Evolutionary conservation across 2,888 invertebrate species (phyloP).

Genomic region (Adelphocoris suturalis): DNA sequence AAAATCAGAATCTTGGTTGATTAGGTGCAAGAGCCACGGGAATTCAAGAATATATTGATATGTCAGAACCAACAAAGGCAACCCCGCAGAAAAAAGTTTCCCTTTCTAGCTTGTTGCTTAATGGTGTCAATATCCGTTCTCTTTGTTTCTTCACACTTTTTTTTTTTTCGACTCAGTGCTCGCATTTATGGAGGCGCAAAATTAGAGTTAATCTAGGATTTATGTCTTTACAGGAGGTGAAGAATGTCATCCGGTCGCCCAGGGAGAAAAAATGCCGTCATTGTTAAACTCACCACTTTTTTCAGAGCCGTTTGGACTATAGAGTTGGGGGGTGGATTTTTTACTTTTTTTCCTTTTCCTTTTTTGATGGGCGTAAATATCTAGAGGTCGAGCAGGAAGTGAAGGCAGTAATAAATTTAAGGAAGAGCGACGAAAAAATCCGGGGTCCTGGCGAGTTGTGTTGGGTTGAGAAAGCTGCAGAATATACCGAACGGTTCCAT

Average conservation of each 20-base stretch:
- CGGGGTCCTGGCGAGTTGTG: neutral
- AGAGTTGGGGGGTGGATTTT: neutral
- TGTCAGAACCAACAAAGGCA: no score
- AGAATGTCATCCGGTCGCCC: constrained; percentile 46
- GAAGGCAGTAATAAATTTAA: constrained; percentile 29
- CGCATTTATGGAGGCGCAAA: constrained; percentile 43
- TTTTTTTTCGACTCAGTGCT: constrained; percentile 22
- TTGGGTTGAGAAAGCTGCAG: constrained; percentile 25
- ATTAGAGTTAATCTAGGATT: constrained; percentile 46
- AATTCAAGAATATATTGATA: no score
- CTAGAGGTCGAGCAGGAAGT: constrained; percentile 41
- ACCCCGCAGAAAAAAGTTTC: neutral
- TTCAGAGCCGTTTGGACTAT: neutral
- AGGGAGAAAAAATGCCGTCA: constrained; percentile 4
- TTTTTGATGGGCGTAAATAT: constrained; percentile 40
- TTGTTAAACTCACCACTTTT: constrained; percentile 16
- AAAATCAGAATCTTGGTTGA: no score
- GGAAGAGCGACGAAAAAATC: constrained; percentile 5
- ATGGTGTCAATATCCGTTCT: constrained; percentile 27
- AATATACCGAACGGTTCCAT: constrained; percentile 30
- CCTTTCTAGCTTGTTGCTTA: constrained; percentile 31
- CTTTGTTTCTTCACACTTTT: neutral
- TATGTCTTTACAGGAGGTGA: constrained; percentile 40
- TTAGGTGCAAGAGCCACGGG: no score
- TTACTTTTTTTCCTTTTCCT: constrained; percentile 8